A percentile compares a stretch with the other conserved stretches of the same genome.
phyloP scores from a whole-genome alignment of 2,888 invertebrate genomes.

The Eristalis tenax region DNA sequence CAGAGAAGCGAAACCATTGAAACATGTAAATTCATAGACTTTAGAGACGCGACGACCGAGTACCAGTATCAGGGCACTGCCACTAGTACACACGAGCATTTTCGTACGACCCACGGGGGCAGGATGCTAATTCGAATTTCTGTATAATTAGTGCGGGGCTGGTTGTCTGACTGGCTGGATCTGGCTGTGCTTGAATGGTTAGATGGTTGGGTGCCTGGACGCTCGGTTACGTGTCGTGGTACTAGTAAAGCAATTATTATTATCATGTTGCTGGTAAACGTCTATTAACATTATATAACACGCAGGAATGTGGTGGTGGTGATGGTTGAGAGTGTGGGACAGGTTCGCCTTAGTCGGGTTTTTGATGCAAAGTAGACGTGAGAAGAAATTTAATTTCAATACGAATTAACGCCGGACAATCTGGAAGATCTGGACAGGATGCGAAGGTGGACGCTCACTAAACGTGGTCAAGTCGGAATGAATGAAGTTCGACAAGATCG shows the following conservation, averaged over 20 bases:
- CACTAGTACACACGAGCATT: conserved; percentile 20
- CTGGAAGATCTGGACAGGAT: background rate
- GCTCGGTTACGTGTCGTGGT: conserved; percentile 13
- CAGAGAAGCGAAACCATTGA: conserved; percentile 13
- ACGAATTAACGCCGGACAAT: background rate
- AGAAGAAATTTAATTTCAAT: conserved; percentile 58
- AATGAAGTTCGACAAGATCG: background rate
- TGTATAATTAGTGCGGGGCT: conserved; percentile 63
- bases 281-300: conserved; percentile 65
- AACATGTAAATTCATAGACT: conserved; percentile 51
- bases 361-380: conserved; percentile 60
- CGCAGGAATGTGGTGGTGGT: conserved; percentile 56
- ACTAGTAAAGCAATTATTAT: conserved; percentile 65
- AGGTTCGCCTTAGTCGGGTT: conserved; percentile 50
- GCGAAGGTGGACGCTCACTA: conserved; percentile 26
- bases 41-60: background rate
- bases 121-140: conserved; percentile 60
- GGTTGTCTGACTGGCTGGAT: background rate
- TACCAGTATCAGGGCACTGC: conserved; percentile 13
- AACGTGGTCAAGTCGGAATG: background rate
- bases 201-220: background rate
- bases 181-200: conserved; percentile 23
- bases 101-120: conserved; percentile 63
- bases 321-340: conserved; percentile 42
- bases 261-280: conserved; percentile 66